Evolutionary conservation across 1,140 invertebrate species (phyloP).

Genomic region (Metopolophium dirhodum): DNA sequence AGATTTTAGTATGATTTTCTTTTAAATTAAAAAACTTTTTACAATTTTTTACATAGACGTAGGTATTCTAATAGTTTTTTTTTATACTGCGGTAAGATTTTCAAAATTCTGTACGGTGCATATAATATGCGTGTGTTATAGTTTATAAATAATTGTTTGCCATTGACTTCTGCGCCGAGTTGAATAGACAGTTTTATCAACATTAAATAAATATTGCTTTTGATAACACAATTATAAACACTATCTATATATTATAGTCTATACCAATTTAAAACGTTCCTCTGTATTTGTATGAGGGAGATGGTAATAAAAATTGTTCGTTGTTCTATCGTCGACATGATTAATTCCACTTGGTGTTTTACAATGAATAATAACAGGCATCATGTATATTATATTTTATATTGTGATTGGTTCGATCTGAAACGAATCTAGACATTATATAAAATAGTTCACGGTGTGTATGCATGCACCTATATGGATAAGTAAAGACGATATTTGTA

Average conservation of each 20-base stretch:
- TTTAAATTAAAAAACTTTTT: too few species aligned
- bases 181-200: background rate
- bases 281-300: background rate
- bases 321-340: background rate
- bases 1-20: too few species aligned
- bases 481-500: background rate
- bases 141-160: too few species aligned
- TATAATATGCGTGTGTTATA: too few species aligned
- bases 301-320: background rate
- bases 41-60: too few species aligned
- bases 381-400: background rate
- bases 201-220: background rate
- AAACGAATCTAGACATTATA: background rate
- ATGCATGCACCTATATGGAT: background rate
- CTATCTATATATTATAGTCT: too few species aligned
- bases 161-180: background rate
- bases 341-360: slow-evolving; percentile 4
- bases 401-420: background rate
- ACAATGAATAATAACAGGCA: background rate
- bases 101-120: too few species aligned
- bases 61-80: too few species aligned
- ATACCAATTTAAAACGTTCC: background rate
- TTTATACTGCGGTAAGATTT: too few species aligned
- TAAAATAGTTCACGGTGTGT: background rate
- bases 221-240: background rate